A percentile compares a stretch with the other conserved stretches of the same genome.
Conservation (phyloP, 2,888 invertebrate species). For the Elmis aenea region DNA sequence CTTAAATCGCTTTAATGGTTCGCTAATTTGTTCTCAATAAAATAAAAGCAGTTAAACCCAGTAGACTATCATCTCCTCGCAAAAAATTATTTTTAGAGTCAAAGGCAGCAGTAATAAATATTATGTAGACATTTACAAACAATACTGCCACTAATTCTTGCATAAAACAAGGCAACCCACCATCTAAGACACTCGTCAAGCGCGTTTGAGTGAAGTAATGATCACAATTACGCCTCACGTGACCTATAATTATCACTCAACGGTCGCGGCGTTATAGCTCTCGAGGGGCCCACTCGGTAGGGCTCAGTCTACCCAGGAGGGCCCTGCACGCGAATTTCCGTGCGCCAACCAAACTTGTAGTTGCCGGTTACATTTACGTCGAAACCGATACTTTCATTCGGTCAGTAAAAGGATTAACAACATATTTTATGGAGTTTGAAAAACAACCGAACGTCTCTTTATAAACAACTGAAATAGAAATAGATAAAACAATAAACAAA, state of each 20-base stretch:
- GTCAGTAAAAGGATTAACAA: no score
- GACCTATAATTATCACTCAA: conserved; percentile 46
- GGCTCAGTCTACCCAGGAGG: conserved; percentile 24
- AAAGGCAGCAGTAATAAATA: no score
- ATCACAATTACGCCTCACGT: conserved; percentile 45
- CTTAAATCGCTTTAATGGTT: no score
- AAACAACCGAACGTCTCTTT: no score
- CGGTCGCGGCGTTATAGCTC: conserved; percentile 36
- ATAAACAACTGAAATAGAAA: no score
- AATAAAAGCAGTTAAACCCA: no score
- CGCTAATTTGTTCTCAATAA: no score
- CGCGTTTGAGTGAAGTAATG: conserved; percentile 33
- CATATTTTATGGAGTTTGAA: no score
- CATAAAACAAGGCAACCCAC: neutral
- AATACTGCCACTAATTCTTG: neutral
- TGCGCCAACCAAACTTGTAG: conserved; percentile 20
- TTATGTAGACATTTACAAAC: neutral
- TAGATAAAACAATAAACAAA: no score
- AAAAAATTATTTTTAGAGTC: no score
- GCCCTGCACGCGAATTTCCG: conserved; percentile 27
- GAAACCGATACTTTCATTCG: no score
- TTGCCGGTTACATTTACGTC: conserved; percentile 15
- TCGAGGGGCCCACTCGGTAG: conserved; percentile 27
- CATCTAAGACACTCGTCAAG: conserved; percentile 23
- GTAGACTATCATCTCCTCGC: no score